phyloP scores from a whole-genome alignment of 2,113 vertebrate genomes.

The Leiothrix lutea region DNA sequence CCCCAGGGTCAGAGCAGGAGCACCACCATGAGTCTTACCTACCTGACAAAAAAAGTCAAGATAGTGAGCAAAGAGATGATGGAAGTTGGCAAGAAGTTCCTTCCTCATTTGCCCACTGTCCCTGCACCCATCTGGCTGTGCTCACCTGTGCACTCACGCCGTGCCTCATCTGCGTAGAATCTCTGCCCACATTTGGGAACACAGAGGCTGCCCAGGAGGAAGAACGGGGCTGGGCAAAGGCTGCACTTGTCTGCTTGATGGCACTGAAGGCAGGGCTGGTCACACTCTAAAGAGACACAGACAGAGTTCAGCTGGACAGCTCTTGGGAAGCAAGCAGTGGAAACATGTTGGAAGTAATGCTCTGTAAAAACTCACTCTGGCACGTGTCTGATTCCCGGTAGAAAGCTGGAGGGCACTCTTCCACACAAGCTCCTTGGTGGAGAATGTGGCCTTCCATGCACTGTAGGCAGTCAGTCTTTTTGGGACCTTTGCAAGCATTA shows the following conservation, averaged over 20 bases:
- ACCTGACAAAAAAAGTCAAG: neutral
- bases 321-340: neutral
- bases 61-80: neutral
- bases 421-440: conserved; percentile 82
- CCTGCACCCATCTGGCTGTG: accelerated
- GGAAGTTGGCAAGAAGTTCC: neutral
- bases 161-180: conserved; percentile 64
- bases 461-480: conserved; percentile 86
- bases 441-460: conserved; percentile 90
- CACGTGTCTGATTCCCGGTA: conserved; percentile 81
- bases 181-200: conserved; percentile 77
- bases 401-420: conserved; percentile 76
- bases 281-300: conserved; percentile 78
- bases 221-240: conserved; percentile 77
- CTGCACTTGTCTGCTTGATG: conserved; percentile 71
- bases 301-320: neutral
- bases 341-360: accelerated
- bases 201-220: conserved; percentile 74
- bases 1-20: neutral
- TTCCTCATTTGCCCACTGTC: neutral
- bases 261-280: conserved; percentile 80
- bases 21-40: neutral
- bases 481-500: conserved; percentile 84
- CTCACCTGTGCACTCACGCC: conserved; percentile 79
- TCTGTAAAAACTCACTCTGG: conserved; percentile 77